Percentiles rank a stretch among this genome's conserved stretches.
Conservation (phyloP, 2,113 vertebrate species). For the Dromiciops gliroides region DNA sequence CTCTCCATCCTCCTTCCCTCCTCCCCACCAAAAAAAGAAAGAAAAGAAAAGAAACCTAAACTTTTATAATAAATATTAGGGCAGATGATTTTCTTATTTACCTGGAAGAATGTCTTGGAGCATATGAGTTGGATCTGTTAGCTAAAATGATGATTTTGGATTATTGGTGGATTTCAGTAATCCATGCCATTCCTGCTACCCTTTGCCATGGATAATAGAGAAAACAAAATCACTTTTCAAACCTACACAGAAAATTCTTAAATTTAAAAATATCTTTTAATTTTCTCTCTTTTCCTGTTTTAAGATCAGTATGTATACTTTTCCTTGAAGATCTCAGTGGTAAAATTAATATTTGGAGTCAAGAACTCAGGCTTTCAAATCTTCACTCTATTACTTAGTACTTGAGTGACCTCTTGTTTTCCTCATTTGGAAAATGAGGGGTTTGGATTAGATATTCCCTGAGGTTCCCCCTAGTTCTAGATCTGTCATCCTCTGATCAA, state of each 20-base stretch:
- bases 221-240: neutral
- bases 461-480: neutral
- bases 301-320: neutral
- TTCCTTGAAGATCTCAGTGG: neutral
- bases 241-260: neutral
- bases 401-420: neutral
- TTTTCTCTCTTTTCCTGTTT: neutral
- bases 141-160: neutral
- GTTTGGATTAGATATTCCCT: neutral
- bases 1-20: no score
- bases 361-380: neutral
- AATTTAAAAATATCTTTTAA: neutral
- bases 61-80: neutral
- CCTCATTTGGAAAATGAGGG: neutral
- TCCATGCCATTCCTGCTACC: neutral
- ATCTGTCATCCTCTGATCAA: neutral
- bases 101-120: neutral
- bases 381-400: neutral
- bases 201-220: neutral
- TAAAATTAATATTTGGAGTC: neutral
- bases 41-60: neutral
- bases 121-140: neutral
- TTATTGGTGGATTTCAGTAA: neutral
- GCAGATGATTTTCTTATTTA: neutral
- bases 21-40: neutral